These are phyloP conservation scores for Whitmania pigra DNA, from an alignment of 1,140 invertebrate species.

Conservation along the genomic window DNA sequence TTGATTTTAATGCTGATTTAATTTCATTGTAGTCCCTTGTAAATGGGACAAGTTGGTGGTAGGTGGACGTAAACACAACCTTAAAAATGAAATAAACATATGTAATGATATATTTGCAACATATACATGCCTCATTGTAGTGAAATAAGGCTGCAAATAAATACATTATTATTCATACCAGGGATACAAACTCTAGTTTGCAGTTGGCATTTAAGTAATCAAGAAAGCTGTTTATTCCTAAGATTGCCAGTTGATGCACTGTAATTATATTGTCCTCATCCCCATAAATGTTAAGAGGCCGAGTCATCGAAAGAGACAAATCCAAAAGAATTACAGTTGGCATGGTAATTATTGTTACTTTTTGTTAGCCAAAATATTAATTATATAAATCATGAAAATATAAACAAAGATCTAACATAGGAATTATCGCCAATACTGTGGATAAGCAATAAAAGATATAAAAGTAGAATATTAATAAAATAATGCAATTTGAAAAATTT, in stretches of 20 bases:
- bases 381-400: too few relatives aligned
- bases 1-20: conserved; percentile 54
- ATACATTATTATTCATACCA: conserved; percentile 47
- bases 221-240: conserved; percentile 69
- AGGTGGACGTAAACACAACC: conserved; percentile 64
- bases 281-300: conserved; percentile 34
- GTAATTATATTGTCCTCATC: conserved; percentile 49
- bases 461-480: too few relatives aligned
- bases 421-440: too few relatives aligned
- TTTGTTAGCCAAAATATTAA: too few relatives aligned
- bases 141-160: not conserved
- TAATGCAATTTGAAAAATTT: too few relatives aligned
- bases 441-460: too few relatives aligned
- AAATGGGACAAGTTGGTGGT: conserved; percentile 65
- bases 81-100: conserved; percentile 34
- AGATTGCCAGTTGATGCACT: conserved; percentile 60
- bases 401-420: too few relatives aligned
- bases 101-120: not conserved
- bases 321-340: conserved; percentile 65
- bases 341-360: conserved; percentile 44
- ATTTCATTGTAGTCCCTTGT: conserved; percentile 71
- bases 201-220: conserved; percentile 67
- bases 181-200: conserved; percentile 77
- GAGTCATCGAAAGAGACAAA: conserved; percentile 64
- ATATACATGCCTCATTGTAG: not conserved